Evolutionary conservation across 1,140 invertebrate species (phyloP), one percentile per base, ranked within the genome.

Genomic region (Mycetomoellerius zeteki): DNA sequence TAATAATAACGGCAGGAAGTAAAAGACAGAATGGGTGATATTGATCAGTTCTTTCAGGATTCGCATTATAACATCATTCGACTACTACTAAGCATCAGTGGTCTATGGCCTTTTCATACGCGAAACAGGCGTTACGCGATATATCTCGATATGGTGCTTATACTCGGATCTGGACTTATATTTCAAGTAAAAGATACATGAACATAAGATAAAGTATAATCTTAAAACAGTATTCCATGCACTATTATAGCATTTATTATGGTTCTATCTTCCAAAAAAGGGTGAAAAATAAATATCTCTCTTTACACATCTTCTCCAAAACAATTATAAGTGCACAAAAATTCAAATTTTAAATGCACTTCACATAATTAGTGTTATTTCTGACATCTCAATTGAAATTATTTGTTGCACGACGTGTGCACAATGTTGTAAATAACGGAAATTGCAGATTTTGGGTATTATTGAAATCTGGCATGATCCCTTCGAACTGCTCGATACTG

Each of bases 31-130:
- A 78, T 78, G 58, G 19, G 50, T 24, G 14, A 64, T n/a, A 14
- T 27, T 16, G 58, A 78, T n/a, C 37, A 33, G 27, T 78, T 64
- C 16, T 77, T 77, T 62, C 16, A 47, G 16, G 19, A 77, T 27
- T 62, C 75, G 4, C 21, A 64, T 64, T 77, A 64, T 27, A 62
- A 47, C 6, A 50, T 62, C 19, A 5, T 50, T 60, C 75, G 75
- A 16, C 1, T 64, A n/a, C 2, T 77, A 50, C 10, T 77, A 27
- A 47, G 56, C n/a, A 3, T n/a, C 7, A 50, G 21, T 16, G 75
- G 75, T 7, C 37, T 77, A 12, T 77, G 75, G 75, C 75, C 75
- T 3, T 78, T 47, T 50, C 24, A 64, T 16, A 33, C 5, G 10
- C 19, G 3, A 50, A 19, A 6, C 16, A 78, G 12, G 30, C 58